Evolutionary conservation across 2,797 vertebrate species (phyloP).

Genomic region (Erpetoichthys calabaricus): DNA sequence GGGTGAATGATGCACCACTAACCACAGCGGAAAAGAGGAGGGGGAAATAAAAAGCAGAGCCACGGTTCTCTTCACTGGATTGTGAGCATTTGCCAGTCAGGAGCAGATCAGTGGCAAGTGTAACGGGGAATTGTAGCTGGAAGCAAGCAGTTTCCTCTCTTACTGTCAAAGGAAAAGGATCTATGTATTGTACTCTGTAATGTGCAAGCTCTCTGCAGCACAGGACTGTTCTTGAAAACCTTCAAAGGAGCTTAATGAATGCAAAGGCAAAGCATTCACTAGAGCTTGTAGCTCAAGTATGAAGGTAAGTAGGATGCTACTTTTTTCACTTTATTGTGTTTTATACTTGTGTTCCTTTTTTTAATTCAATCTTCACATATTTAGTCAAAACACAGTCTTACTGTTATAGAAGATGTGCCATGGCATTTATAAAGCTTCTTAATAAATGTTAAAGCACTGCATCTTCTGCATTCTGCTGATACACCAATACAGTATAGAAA

Average conservation of each 20-base stretch:
- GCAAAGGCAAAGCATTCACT: slow-evolving; percentile 33
- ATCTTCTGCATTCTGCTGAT: too few relatives aligned
- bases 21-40: slow-evolving; percentile 56
- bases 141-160: slow-evolving; percentile 40
- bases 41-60: slow-evolving; percentile 36
- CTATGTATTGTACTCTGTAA: slow-evolving; percentile 32
- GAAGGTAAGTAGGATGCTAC: slow-evolving; percentile 64
- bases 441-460: too few relatives aligned
- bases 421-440: too few relatives aligned
- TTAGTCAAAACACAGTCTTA: too few relatives aligned
- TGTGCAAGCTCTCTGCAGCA: slow-evolving; percentile 32
- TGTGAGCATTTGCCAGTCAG: slow-evolving; percentile 33
- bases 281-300: slow-evolving; percentile 32
- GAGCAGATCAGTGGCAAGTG: slow-evolving; percentile 33
- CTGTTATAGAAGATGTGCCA: too few relatives aligned
- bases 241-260: slow-evolving; percentile 44
- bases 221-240: slow-evolving; percentile 42
- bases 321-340: slow-evolving; percentile 12
- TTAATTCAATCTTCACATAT: slow-evolving; percentile 1
- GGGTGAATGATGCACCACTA: slow-evolving; percentile 59
- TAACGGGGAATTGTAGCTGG: slow-evolving; percentile 31
- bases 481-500: too few relatives aligned
- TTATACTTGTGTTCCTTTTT: slow-evolving; percentile 5
- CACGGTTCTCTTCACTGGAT: slow-evolving; percentile 39
- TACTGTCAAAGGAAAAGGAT: slow-evolving; percentile 39